Conservation (phyloP, 2,888 invertebrate species). For the Carpatolechia fugitivella region DNA sequence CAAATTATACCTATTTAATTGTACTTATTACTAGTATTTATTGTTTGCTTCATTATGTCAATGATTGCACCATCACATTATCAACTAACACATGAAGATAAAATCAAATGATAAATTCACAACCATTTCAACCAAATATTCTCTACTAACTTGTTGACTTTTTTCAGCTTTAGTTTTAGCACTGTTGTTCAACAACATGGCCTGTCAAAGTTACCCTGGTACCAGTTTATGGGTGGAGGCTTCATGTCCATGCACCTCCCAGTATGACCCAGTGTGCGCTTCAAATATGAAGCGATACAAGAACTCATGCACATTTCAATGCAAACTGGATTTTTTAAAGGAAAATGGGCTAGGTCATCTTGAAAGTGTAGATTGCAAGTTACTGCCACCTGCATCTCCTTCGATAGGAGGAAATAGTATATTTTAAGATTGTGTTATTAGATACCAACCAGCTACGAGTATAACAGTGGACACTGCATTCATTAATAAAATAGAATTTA, state of each 20-base stretch:
- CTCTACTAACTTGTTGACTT: constrained; percentile 9
- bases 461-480: too few relatives aligned
- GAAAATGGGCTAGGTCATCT: constrained; percentile 10
- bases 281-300: constrained; percentile 34
- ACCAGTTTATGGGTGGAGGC: constrained; percentile 27
- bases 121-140: too few relatives aligned
- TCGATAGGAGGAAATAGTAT: background rate
- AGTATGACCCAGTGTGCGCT: constrained; percentile 45
- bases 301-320: constrained; percentile 39
- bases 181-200: constrained; percentile 16
- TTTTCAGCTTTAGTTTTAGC: constrained; percentile 31
- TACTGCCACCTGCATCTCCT: background rate
- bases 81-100: too few relatives aligned
- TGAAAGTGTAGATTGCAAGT: background rate
- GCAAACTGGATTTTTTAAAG: constrained; percentile 30
- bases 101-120: too few relatives aligned
- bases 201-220: constrained; percentile 10
- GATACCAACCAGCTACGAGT: too few relatives aligned
- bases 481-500: background rate
- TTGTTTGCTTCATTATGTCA: too few relatives aligned
- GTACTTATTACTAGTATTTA: too few relatives aligned
- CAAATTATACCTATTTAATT: too few relatives aligned
- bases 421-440: background rate
- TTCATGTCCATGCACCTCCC: constrained; percentile 37
- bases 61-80: too few relatives aligned